These are phyloP conservation scores for Arremon aurantiirostris DNA, from an alignment of 2,797 vertebrate genomes.

Conservation along the genomic window DNA sequence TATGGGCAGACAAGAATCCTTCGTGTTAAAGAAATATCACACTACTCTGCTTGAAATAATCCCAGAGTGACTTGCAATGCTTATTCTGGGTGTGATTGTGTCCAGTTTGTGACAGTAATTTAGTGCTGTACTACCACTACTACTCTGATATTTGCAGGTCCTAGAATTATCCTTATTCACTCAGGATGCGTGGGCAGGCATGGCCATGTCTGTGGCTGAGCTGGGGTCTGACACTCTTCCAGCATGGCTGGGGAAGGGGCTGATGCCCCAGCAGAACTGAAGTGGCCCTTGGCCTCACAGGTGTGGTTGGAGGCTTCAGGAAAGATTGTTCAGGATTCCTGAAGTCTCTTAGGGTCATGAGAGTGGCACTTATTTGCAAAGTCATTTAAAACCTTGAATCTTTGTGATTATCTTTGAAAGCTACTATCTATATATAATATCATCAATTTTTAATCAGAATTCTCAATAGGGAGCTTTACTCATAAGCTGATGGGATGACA, in stretches of 20 bases:
- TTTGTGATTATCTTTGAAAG: background rate
- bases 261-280: background rate
- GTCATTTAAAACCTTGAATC: background rate
- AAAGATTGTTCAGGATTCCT: background rate
- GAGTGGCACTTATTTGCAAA: background rate
- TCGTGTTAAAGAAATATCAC: background rate
- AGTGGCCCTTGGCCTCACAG: background rate
- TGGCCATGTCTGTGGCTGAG: background rate
- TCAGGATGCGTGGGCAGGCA: background rate
- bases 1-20: background rate
- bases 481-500: background rate
- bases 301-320: background rate
- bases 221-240: background rate
- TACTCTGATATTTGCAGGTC: background rate
- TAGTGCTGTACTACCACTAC: background rate
- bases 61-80: fast-evolving
- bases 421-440: background rate
- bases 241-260: fast-evolving
- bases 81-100: background rate
- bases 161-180: background rate
- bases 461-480: background rate
- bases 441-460: constrained; percentile 2
- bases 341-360: background rate
- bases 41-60: background rate
- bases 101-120: background rate